Percentiles rank a stretch among this genome's conserved stretches.
Conservation (phyloP, 2,888 invertebrate genomes). For the Meteorus colon region DNA sequence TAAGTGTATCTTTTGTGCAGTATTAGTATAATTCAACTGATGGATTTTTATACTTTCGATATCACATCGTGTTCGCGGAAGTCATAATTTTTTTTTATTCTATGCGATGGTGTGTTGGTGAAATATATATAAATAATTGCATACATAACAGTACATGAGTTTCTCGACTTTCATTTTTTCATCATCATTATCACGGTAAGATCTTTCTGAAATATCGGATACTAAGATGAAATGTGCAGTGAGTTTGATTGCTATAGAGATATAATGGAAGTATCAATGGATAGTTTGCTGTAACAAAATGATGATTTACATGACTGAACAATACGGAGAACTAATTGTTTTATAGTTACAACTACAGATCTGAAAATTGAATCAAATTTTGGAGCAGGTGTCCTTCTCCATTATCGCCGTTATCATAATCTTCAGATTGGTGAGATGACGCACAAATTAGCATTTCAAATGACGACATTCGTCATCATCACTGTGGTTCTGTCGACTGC, state of each 20-base stretch:
- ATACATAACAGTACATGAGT: neutral
- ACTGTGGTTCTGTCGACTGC: slow-evolving; percentile 49
- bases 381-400: neutral
- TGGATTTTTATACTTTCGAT: neutral
- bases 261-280: neutral
- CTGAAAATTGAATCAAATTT: neutral
- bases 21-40: neutral
- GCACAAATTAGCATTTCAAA: slow-evolving; percentile 51
- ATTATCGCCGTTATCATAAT: neutral
- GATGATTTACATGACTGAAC: neutral
- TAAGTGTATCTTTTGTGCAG: neutral
- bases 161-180: neutral
- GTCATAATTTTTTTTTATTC: neutral
- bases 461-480: slow-evolving; percentile 49
- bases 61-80: neutral
- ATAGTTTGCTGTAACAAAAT: neutral
- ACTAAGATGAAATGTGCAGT: neutral
- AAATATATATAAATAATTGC: neutral
- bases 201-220: neutral
- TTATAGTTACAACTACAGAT: too few relatives aligned
- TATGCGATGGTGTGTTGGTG: neutral
- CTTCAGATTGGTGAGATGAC: slow-evolving; percentile 14
- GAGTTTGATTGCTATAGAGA: neutral
- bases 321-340: too few relatives aligned
- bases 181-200: neutral